Conservation (phyloP, 2,113 vertebrate genomes). For the Phaethornis superciliosus region DNA sequence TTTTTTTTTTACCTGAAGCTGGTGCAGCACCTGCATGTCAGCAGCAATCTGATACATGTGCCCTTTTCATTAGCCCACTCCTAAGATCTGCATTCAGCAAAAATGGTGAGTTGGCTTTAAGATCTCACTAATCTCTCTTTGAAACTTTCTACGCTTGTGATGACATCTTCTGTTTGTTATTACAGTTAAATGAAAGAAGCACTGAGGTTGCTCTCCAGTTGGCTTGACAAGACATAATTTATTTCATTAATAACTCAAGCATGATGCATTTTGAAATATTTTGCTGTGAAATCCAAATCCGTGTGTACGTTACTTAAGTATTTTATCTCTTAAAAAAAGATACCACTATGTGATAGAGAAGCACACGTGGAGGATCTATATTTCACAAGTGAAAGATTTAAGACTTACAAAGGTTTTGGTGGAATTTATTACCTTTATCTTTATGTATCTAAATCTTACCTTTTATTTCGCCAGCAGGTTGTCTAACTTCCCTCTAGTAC, state of each 20-base stretch:
- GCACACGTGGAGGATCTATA: background rate
- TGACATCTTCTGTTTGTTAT: background rate
- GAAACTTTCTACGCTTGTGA: background rate
- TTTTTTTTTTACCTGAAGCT: conserved; percentile 3
- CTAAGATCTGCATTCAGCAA: background rate
- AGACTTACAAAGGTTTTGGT: background rate
- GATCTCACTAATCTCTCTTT: background rate
- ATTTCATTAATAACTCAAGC: background rate
- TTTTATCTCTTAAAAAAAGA: background rate
- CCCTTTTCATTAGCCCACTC: background rate
- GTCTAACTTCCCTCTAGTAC: background rate
- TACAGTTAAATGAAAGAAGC: background rate
- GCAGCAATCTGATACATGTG: background rate
- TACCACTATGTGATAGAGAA: background rate
- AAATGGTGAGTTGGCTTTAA: rapidly evolving
- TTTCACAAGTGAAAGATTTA: background rate
- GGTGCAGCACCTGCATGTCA: background rate
- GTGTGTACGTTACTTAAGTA: background rate
- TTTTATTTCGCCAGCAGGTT: background rate
- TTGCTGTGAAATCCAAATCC: background rate
- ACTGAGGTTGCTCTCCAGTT: background rate
- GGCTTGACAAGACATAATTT: background rate
- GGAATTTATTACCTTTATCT: background rate
- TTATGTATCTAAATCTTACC: background rate
- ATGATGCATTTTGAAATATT: background rate